Evolutionary conservation across 2,888 invertebrate genomes (phyloP).

Genomic region (Diploptera punctata): DNA sequence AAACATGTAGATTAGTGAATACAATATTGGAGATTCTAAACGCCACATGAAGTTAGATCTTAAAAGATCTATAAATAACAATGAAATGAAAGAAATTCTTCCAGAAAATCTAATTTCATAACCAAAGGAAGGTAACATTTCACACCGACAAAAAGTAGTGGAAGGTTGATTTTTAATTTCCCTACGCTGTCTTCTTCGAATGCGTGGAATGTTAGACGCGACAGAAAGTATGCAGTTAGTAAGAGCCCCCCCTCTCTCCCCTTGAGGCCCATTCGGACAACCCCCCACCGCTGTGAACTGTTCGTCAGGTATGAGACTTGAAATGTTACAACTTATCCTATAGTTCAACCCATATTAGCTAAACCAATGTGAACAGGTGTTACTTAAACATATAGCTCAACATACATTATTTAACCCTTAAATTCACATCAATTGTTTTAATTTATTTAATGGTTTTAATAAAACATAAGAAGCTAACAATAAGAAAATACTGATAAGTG

Average conservation of each 20-base stretch:
- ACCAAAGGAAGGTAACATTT: conserved; percentile 27
- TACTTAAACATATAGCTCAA: too few relatives aligned
- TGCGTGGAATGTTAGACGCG: conserved; percentile 24
- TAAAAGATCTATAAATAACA: too few relatives aligned
- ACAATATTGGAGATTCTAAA: too few relatives aligned
- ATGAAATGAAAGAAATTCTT: too few relatives aligned
- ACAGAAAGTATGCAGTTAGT: conserved; percentile 31
- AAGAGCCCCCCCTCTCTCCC: not conserved
- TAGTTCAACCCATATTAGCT: not conserved
- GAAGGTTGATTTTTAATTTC: conserved; percentile 29
- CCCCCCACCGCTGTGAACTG: not conserved
- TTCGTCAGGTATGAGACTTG: conserved; percentile 1
- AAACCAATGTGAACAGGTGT: too few relatives aligned
- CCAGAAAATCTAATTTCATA: conserved; percentile 5
- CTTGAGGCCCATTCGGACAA: conserved; percentile 11
- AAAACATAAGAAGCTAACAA: too few relatives aligned
- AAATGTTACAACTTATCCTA: not conserved
- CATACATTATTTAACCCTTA: too few relatives aligned
- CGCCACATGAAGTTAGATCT: too few relatives aligned
- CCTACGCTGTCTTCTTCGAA: conserved; percentile 25
- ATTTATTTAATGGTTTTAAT: too few relatives aligned
- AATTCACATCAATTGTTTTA: too few relatives aligned
- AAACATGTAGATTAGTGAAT: too few relatives aligned
- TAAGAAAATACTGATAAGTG: too few relatives aligned
- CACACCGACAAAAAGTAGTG: conserved; percentile 13